phyloP scores from a whole-genome alignment of 2,888 invertebrate species.

The Coleophora flavipennella region DNA sequence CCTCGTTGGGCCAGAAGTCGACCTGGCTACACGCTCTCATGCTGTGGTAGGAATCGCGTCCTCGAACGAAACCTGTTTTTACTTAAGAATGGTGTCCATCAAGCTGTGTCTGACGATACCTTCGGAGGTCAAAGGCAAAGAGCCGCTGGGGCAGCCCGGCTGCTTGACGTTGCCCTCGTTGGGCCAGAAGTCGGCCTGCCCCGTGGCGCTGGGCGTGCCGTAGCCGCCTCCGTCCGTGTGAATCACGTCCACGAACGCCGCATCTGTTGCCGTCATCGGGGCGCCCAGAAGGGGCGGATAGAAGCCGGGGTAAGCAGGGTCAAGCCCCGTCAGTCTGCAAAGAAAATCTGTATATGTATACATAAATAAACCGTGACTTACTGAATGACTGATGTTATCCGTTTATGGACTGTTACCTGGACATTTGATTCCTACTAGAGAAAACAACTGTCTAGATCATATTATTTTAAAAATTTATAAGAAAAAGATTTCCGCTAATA shows the following conservation, averaged over 20 bases:
- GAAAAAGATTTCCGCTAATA: no score
- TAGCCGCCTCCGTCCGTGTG: conserved; percentile 60
- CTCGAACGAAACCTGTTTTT: no score
- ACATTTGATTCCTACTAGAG: no score
- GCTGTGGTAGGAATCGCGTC: conserved; percentile 57
- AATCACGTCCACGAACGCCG: conserved; percentile 58
- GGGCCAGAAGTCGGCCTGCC: conserved; percentile 61
- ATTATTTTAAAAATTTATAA: no score
- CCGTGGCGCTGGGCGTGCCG: conserved; percentile 36
- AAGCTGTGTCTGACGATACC: no score
- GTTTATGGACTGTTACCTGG: no score
- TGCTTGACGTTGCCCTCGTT: conserved; percentile 58
- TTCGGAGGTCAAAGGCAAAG: conserved; percentile 30
- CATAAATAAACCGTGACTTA: no score
- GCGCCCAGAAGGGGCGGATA: conserved; percentile 32
- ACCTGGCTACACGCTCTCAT: conserved; percentile 34
- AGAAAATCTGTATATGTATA: no score
- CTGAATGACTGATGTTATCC: no score
- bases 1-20: conserved; percentile 66
- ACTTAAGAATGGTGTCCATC: no score
- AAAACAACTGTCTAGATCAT: no score
- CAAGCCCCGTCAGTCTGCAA: conserved; percentile 47
- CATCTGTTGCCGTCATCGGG: conserved; percentile 36
- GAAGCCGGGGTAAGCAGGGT: conserved; percentile 62
- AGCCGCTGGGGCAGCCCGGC: conserved; percentile 51